Conservation (phyloP, 2,113 vertebrate genomes). For the Geococcyx californianus region DNA sequence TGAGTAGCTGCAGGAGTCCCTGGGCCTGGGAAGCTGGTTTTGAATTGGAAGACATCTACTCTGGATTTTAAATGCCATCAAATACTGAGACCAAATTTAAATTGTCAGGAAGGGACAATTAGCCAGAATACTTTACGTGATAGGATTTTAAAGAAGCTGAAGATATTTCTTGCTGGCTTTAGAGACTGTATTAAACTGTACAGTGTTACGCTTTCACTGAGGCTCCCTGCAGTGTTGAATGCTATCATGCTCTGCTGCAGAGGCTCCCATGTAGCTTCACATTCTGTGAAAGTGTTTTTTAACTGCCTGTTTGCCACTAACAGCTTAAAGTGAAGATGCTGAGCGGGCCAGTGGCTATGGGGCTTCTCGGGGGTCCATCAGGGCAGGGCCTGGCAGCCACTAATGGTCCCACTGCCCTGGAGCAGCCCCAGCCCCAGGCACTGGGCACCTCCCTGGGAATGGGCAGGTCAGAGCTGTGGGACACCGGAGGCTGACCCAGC, state of each 20-base stretch:
- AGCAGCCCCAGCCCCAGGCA: not conserved
- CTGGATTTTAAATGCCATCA: not conserved
- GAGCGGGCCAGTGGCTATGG: rapidly evolving
- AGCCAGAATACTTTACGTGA: not conserved
- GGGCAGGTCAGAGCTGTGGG: not conserved
- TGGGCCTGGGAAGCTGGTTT: not conserved
- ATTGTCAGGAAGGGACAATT: not conserved
- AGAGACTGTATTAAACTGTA: not conserved
- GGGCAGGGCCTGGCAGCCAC: not conserved
- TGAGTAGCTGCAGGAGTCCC: not conserved
- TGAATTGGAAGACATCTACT: not conserved
- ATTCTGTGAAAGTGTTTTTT: not conserved
- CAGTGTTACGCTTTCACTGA: not conserved
- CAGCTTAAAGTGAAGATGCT: not conserved
- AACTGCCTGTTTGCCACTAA: not conserved
- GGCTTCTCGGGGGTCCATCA: not conserved
- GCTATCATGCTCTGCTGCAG: rapidly evolving
- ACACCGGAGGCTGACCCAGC: not conserved
- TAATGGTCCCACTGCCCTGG: rapidly evolving
- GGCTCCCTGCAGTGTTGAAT: not conserved
- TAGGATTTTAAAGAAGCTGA: not conserved
- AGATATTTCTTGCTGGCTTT: not conserved
- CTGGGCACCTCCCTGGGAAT: not conserved
- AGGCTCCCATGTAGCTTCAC: not conserved
- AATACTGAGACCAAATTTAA: not conserved